These are phyloP conservation scores for Manis pentadactyla DNA, from an alignment of 2,797 vertebrate genomes.

Conservation along the genomic window DNA sequence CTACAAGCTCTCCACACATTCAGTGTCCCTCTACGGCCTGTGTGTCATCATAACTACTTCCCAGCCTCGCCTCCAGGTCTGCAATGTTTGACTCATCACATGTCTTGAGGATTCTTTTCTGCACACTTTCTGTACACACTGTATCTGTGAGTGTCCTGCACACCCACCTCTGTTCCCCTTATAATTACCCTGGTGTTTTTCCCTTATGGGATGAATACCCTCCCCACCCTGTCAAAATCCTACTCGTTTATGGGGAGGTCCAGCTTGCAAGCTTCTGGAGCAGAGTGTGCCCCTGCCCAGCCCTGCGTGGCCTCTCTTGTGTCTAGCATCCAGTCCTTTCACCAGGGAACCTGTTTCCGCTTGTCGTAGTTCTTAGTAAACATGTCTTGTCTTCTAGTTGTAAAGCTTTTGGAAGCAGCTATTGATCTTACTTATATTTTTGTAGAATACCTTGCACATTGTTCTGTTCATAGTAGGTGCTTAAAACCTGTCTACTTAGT, in stretches of 20 bases:
- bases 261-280: neutral
- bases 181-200: neutral
- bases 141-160: neutral
- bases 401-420: neutral
- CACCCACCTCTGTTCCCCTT: neutral
- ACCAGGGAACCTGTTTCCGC: neutral
- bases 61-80: neutral
- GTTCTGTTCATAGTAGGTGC: neutral
- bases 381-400: neutral
- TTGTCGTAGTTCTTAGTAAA: neutral
- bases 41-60: accelerated
- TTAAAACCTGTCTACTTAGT: neutral
- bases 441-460: neutral
- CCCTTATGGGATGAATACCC: neutral
- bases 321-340: neutral
- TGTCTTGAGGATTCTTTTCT: neutral
- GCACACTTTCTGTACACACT: accelerated
- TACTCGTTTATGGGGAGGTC: accelerated
- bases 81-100: too few species aligned
- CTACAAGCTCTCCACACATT: neutral
- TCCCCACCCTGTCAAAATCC: neutral
- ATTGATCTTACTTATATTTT: neutral
- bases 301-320: neutral
- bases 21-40: neutral
- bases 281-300: neutral